Percentiles rank a stretch among this genome's conserved stretches.
Evolutionary conservation across 2,113 vertebrate species (phyloP).

Genomic region (Catharus minimus): DNA sequence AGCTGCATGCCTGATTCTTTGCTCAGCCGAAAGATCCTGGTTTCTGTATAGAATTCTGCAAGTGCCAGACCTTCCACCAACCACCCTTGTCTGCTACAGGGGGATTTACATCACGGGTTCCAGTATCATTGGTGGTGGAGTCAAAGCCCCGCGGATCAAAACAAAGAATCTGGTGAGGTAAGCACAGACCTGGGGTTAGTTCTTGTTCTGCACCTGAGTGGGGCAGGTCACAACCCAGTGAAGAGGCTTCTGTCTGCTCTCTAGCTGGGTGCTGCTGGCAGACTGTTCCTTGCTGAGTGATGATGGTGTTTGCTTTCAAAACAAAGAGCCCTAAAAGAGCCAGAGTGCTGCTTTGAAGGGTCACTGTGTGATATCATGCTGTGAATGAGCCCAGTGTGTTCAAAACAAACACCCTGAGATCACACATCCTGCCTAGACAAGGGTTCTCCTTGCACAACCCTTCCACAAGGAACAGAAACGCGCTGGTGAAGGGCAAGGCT

Average conservation of each 20-base stretch:
- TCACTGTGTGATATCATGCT: neutral
- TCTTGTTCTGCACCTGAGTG: accelerated
- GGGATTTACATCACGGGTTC: constrained; percentile 98
- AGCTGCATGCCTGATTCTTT: neutral
- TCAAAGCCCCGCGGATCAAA: constrained; percentile 97
- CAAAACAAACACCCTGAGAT: constrained; percentile 43
- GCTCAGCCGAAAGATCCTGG: neutral
- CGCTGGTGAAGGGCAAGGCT: neutral
- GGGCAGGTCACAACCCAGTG: neutral
- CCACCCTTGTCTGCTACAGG: constrained; percentile 73
- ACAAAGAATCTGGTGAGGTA: constrained; percentile 99
- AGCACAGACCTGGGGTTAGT: neutral
- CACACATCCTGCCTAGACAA: neutral
- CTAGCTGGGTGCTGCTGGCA: neutral
- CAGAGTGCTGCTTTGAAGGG: neutral
- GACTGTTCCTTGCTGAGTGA: neutral
- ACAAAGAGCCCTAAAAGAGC: constrained; percentile 32
- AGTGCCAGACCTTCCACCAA: neutral
- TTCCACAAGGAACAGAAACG: neutral
- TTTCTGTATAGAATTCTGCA: neutral
- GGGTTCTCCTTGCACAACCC: neutral
- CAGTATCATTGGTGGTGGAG: constrained; percentile 95
- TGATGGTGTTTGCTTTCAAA: constrained; percentile 44
- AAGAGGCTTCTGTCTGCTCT: neutral
- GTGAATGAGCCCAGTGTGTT: constrained; percentile 41